Base-by-base conservation (phyloP, 1,140 invertebrate species). In the Mya arenaria region DNA sequence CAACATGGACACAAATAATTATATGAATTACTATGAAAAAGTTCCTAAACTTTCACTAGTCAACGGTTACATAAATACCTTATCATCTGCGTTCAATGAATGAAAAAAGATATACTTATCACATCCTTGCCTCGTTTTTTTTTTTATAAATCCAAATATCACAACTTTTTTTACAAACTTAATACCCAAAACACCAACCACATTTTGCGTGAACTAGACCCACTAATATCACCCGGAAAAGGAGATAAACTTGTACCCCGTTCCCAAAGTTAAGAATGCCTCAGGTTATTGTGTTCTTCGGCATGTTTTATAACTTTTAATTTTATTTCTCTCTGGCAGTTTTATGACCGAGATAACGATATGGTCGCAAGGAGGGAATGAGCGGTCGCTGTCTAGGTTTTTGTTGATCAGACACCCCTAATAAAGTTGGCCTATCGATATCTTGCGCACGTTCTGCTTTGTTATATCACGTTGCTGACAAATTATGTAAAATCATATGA, bases 271-370 rank as follows among this genome's bases (percentile, higher is more conserved):
- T 6, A 23, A 19, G 34, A 48, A 48, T 25, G 52, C 77, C 60
- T 48, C 30, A 80, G 63, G 63, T 34, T 66, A 44, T 80, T 37
- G 63, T 44, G 37, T 80, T 80, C 30, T 66, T 41, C 32, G 52
- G 36, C 62, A 69, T 66, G 77, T 80, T 80, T 80, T 80, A 80
- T 58, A 80, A 80, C 77, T 68, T 80, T 80, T 80, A 80, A 80
- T 80, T 80, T 80, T 80, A 80, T 80, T 80, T 80, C 77, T 44
- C 17, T 71, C 44, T 80, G 77, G 77, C 77, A 80, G 77, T 80
- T 80, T 80, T 80, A 80, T 62, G 66, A 80, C 66, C 32, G 28
- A 71, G 77, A 80, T 80, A 80, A 80, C 77, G 55, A 80, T 58
- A 58, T 71, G 77, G 66, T 8, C 48, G 62, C 55, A 58, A 71